Base-by-base conservation (phyloP, 1,140 invertebrate genomes). In the Thaumetopoea pityocampa region DNA sequence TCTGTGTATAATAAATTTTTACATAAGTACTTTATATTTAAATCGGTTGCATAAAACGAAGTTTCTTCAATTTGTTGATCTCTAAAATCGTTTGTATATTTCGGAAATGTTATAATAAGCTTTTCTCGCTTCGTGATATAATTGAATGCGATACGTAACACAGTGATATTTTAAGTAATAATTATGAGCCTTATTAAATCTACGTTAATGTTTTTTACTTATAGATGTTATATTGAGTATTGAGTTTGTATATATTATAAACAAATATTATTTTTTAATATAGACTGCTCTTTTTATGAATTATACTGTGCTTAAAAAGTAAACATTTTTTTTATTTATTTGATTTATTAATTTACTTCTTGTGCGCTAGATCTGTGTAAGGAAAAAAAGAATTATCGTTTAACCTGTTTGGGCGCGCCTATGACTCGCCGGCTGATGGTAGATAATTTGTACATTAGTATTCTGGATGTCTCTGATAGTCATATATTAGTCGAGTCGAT, bases 71-170 rank as follows among this genome's bases (percentile, higher is more conserved):
- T 57, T 61, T 61, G 51, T 77, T 77, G 73, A 78, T 81, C 73
- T 78, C 71, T 70, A 68, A 67, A 64, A 60, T 49, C 51, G 56
- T 60, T 55, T 66, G 57, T 64, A 67, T 63, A 67, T 62, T 67
- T 60, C 40, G 45, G 50, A 47, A 41, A 47, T 27, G 47, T 35
- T 45, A 19, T 32, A 34, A 35, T 55, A 51, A 60, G 45, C 32
- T 50, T 44, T 28, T 34, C 18, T 36, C 20, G 67, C 67, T 69
- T 64, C 64, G 46, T 58, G 67, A 72, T 68, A 76, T 76, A 79
- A 68, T 58, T 71, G 50, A 56, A 67, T 54, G 63, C 54, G 65
- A 80, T 83, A 83, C 79, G 79, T 83, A 83, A 82, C 67, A 65
- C 54, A 66, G 79, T 83, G 79, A 83, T 83, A 83, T 74, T 62